phyloP scores from a whole-genome alignment of 2,797 vertebrate species.

The Cyprinodon diabolis region DNA sequence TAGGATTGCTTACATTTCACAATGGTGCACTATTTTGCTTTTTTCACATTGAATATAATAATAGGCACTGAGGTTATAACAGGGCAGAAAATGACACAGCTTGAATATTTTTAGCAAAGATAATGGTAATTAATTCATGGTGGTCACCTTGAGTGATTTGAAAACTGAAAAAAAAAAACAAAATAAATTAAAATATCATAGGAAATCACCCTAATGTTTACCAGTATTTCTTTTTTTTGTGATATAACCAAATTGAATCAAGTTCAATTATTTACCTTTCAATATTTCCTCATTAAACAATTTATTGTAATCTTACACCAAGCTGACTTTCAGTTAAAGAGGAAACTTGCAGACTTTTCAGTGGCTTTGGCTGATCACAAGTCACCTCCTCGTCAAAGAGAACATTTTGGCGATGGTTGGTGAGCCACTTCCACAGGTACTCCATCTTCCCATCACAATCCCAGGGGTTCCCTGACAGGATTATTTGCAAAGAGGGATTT shows the following conservation, averaged over 20 bases:
- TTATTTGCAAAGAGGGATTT: slow-evolving; percentile 27
- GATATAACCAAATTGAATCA: neutral
- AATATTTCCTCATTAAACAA: neutral
- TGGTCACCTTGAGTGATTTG: slow-evolving; percentile 46
- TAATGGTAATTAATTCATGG: slow-evolving; percentile 12
- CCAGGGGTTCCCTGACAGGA: slow-evolving; percentile 69
- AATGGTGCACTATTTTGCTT: neutral
- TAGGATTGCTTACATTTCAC: neutral
- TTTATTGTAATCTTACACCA: slow-evolving; percentile 17
- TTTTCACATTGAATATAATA: neutral
- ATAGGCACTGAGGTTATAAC: neutral
- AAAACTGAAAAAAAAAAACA: slow-evolving; percentile 8
- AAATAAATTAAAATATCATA: neutral
- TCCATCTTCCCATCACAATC: slow-evolving; percentile 61
- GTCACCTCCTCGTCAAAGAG: slow-evolving; percentile 59
- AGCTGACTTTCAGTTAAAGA: slow-evolving; percentile 52
- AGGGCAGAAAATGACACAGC: neutral
- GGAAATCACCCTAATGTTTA: neutral
- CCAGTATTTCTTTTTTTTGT: neutral
- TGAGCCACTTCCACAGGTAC: slow-evolving; percentile 74
- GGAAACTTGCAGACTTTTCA: slow-evolving; percentile 42
- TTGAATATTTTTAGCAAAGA: neutral
- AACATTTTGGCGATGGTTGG: slow-evolving; percentile 28
- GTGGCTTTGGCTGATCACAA: slow-evolving; percentile 57
- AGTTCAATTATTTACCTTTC: neutral